A percentile compares a stretch with the other conserved stretches of the same genome.
phyloP scores from a whole-genome alignment of 2,113 vertebrate species.

The Megaptera novaeangliae region DNA sequence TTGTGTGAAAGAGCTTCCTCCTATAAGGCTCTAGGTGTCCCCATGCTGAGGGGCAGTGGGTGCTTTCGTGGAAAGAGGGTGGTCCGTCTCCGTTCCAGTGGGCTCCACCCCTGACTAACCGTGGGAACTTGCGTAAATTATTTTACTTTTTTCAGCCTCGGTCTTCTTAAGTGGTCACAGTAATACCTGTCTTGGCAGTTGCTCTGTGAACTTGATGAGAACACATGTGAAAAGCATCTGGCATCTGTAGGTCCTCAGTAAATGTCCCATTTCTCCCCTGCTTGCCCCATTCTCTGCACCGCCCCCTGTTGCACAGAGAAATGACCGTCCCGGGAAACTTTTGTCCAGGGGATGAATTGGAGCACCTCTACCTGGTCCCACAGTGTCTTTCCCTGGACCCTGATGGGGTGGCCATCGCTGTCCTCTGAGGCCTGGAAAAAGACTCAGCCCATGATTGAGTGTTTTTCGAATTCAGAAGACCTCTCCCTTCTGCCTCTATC shows the following conservation, averaged over 20 bases:
- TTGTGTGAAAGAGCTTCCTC: not conserved
- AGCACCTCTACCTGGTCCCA: not conserved
- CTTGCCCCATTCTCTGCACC: not conserved
- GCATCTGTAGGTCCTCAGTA: not conserved
- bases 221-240: not conserved
- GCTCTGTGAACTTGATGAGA: not conserved
- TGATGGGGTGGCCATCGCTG: rapidly evolving
- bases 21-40: no score
- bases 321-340: rapidly evolving
- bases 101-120: not conserved
- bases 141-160: rapidly evolving
- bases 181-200: not conserved
- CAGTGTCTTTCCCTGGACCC: not conserved
- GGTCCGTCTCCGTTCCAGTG: rapidly evolving
- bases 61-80: no score
- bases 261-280: not conserved
- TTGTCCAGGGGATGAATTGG: rapidly evolving
- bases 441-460: not conserved
- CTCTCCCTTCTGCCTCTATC: not conserved
- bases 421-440: not conserved
- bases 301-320: rapidly evolving
- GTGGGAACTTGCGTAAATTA: rapidly evolving
- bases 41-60: not conserved
- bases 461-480: not conserved
- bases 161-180: not conserved